Base-by-base conservation (phyloP, 2,797 vertebrate species). In the Chaunax sp. region DNA sequence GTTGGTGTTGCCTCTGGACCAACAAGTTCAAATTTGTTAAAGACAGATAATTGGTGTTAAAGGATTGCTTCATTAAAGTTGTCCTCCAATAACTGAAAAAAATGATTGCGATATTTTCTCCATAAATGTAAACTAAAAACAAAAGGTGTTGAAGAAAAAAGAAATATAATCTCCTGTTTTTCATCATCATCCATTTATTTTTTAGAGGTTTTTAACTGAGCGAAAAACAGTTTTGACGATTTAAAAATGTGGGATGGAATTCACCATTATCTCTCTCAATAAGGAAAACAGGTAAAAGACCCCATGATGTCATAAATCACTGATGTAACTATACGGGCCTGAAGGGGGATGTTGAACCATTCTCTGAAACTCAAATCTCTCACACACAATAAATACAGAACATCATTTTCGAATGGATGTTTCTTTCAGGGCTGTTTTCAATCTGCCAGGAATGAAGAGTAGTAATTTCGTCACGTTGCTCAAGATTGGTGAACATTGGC, bases 401-500 rank as follows among this genome's bases (percentile, higher is more conserved):
- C 72, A 51, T 72, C 72, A 20, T 78, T 77, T n/a, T 81, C 54
- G 52, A 61, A 77, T 75, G 28, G 49, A 40, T 57, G 44, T 78
- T 82, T 66, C 71, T 52, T 44, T 19, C 23, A 16, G 47, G 65
- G 61, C 83, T 84, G 77, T 77, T 87, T 87, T 53, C 67, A 89
- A 88, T 90, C 88, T 86, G 68, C 76, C 63, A 64, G 77, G 65
- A 86, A 86, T 64, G 78, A 81, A 81, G 67, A 69, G 77, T 65
- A 81, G 80, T 91, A 76, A 91, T 89, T 87, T 89, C 87, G 54
- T 81, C 83, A 88, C 87, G 1, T 75, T 75, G 77, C 82, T 79
- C 81, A 74, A 85, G 88, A 90, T 87, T 77, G 78, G 78, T 76
- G 78, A 80, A 83, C 88, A 91, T 84, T 89, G 89, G 91, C 87